Evolutionary conservation across 1,140 invertebrate species (phyloP).

Genomic region (Heliconius hewitsoni): DNA sequence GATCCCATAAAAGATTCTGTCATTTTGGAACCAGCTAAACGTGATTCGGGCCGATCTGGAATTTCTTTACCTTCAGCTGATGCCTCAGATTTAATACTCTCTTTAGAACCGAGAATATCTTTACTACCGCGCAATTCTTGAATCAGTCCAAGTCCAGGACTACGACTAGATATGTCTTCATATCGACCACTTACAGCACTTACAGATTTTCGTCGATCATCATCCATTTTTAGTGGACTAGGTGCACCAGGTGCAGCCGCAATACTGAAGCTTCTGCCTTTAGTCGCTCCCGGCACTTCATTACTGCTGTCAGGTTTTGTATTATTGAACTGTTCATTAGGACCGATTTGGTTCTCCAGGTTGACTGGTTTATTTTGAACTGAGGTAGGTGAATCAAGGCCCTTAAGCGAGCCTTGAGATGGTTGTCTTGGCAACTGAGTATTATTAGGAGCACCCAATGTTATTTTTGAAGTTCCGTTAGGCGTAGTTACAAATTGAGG

Average conservation of each 20-base stretch:
- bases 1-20: constrained; percentile 78
- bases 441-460: constrained; percentile 36
- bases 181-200: constrained; percentile 67
- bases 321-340: constrained; percentile 58
- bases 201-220: constrained; percentile 75
- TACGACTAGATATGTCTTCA: constrained; percentile 64
- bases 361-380: constrained; percentile 68
- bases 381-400: constrained; percentile 52
- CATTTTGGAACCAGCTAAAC: constrained; percentile 75
- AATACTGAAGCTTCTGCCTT: constrained; percentile 79
- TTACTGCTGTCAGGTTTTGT: constrained; percentile 59
- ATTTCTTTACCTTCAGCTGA: constrained; percentile 62
- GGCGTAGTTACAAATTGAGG: constrained; percentile 61
- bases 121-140: constrained; percentile 74
- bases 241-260: constrained; percentile 74
- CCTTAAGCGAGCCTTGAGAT: constrained; percentile 67
- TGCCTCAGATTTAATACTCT: constrained; percentile 68
- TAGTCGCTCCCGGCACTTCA: constrained; percentile 61
- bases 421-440: constrained; percentile 60
- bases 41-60: constrained; percentile 72
- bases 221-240: constrained; percentile 71
- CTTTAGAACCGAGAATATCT: constrained; percentile 67
- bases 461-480: constrained; percentile 57
- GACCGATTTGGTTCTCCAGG: constrained; percentile 71
- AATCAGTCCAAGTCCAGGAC: constrained; percentile 73